Base-by-base conservation (phyloP, 2,888 invertebrate genomes). In the Drosophila paramelanica region DNA sequence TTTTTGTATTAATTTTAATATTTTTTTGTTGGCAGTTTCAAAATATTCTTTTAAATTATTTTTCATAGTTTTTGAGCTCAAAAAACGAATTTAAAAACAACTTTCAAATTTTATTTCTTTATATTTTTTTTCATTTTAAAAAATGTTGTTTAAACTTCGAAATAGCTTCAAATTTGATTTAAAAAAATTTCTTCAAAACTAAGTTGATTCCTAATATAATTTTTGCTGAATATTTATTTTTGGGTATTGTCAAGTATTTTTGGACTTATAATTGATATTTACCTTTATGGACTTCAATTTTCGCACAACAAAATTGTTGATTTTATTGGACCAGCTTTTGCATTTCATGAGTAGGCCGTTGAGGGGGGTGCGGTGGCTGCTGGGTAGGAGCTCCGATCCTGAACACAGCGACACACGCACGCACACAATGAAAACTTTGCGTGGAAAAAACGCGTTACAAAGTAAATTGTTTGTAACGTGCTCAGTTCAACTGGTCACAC, bases 311-410 rank as follows among this genome's bases (percentile, higher is more conserved):
- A 91, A 92, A 72, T 91, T 91, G 92, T 92, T 92, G 89, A 92
- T 85, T 90, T 92, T 92, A 88, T 91, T 91, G 57, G 92, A 91
- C 92, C 92, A 92, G 77, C 90, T 91, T 92, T 92, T 92, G 87
- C 92, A 92, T 92, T 92, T 92, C 92, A 92, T 92, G 82, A 86
- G 91, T 89, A 91, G 85, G 91, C 90, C 78, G 85, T 61, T 60
- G 47, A 59, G 38, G 51, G 41, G 39, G 45, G 55, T 43, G 57
- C 51, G 73, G 50, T 43, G 25, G 70, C 45, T 41, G 66, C 27
- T 60, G 59, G 41, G 10, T 55, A 50, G 64, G 52, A 57, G 47
- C 61, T 51, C n/a, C 55, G 39, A 62, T 62, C 67, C 59, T 50
- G 72, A 61, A 46, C 60, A 59, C 27, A 58, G 56, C 50, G 2